A percentile compares a stretch with the other conserved stretches of the same genome.
Evolutionary conservation across 2,888 invertebrate species (phyloP).

Genomic region (Nineta flava): DNA sequence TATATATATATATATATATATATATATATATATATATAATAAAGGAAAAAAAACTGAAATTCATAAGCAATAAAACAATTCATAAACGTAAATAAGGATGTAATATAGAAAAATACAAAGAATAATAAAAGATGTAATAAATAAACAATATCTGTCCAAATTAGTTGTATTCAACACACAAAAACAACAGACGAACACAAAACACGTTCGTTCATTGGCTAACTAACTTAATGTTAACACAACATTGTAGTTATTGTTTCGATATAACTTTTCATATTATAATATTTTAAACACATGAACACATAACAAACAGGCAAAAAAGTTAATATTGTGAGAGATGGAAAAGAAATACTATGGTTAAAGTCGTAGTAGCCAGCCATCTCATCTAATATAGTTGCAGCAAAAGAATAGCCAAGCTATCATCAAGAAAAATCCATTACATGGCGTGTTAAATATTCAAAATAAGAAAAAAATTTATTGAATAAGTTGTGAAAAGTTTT

Average conservation of each 20-base stretch:
- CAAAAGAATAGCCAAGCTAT: conserved; percentile 1
- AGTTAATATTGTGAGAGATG: neutral
- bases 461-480: conserved; percentile 2
- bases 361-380: too few relatives aligned
- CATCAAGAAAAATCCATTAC: conserved; percentile 4
- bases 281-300: neutral
- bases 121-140: neutral
- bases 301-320: neutral
- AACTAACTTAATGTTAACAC: neutral
- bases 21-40: too few relatives aligned
- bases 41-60: too few relatives aligned
- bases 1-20: too few relatives aligned
- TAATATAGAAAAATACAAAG: too few relatives aligned
- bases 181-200: neutral
- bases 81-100: too few relatives aligned
- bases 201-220: neutral
- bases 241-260: neutral
- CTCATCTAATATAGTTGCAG: neutral
- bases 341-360: neutral
- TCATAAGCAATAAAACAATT: too few relatives aligned
- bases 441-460: conserved; percentile 5
- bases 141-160: neutral
- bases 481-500: conserved; percentile 6
- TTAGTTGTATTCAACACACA: neutral
- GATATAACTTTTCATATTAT: conserved; percentile 1